Conservation (phyloP, 2,888 invertebrate genomes). For the Cremastinae sp. region DNA sequence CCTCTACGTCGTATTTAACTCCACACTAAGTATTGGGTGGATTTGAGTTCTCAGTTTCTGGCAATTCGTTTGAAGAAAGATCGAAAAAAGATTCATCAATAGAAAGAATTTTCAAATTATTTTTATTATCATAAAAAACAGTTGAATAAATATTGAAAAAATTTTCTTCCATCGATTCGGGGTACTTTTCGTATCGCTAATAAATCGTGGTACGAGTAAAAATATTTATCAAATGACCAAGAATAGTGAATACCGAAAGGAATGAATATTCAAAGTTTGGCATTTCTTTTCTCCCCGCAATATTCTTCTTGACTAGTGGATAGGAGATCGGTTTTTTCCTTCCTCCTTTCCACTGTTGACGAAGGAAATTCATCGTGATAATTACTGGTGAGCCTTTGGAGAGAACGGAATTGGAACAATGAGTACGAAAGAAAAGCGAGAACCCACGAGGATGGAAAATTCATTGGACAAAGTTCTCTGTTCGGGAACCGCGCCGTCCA, state of each 20-base stretch:
- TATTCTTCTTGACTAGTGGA: slow-evolving; percentile 11
- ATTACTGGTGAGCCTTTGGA: slow-evolving; percentile 43
- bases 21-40: not conserved
- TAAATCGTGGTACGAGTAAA: no score
- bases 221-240: no score
- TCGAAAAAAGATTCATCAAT: not conserved
- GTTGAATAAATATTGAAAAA: no score
- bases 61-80: slow-evolving; percentile 11
- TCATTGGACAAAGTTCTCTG: slow-evolving; percentile 34
- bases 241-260: not conserved
- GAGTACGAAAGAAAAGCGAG: slow-evolving; percentile 8
- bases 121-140: no score
- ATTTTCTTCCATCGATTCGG: no score
- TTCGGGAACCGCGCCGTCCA: slow-evolving; percentile 33
- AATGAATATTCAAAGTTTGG: slow-evolving; percentile 18
- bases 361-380: slow-evolving; percentile 54
- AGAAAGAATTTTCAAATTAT: not conserved
- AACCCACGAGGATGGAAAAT: slow-evolving; percentile 3
- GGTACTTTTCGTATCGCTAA: no score
- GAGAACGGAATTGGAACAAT: slow-evolving; percentile 33
- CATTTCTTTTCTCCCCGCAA: slow-evolving; percentile 21
- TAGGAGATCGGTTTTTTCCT: not conserved
- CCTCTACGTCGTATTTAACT: slow-evolving; percentile 6
- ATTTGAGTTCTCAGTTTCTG: slow-evolving; percentile 11
- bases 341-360: slow-evolving; percentile 26